These are phyloP conservation scores for Balearica regulorum DNA, from an alignment of 2,797 vertebrate species.

Conservation along the genomic window DNA sequence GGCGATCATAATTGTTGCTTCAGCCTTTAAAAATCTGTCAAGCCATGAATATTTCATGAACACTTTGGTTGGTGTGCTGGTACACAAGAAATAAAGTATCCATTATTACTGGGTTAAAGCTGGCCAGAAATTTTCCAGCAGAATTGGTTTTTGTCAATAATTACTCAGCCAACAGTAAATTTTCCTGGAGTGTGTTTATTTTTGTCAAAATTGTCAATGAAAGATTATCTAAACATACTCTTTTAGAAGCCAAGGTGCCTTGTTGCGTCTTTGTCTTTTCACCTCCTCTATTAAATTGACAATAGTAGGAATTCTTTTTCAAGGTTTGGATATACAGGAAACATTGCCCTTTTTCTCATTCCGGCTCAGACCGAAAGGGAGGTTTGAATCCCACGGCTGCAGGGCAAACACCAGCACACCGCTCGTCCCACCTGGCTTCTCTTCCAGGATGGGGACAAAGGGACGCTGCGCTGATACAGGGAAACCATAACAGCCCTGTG, in stretches of 20 bases:
- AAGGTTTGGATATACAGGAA: not conserved
- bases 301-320: not conserved
- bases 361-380: not conserved
- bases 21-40: not conserved
- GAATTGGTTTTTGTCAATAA: constrained; percentile 20
- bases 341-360: not conserved
- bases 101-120: not conserved
- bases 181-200: not conserved
- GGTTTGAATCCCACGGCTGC: not conserved
- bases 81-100: not conserved
- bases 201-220: not conserved
- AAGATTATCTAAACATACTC: not conserved
- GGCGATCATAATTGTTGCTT: constrained; percentile 8
- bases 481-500: not conserved
- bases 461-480: not conserved
- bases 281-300: not conserved
- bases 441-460: not conserved
- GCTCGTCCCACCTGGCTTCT: not conserved
- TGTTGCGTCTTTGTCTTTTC: not conserved
- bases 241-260: not conserved
- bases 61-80: not conserved
- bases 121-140: constrained; percentile 2
- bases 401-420: rapidly evolving
- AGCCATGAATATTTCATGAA: constrained; percentile 11
- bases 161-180: not conserved